Evolutionary conservation across 2,888 invertebrate species (phyloP).

Genomic region (Lamproptera curius): DNA sequence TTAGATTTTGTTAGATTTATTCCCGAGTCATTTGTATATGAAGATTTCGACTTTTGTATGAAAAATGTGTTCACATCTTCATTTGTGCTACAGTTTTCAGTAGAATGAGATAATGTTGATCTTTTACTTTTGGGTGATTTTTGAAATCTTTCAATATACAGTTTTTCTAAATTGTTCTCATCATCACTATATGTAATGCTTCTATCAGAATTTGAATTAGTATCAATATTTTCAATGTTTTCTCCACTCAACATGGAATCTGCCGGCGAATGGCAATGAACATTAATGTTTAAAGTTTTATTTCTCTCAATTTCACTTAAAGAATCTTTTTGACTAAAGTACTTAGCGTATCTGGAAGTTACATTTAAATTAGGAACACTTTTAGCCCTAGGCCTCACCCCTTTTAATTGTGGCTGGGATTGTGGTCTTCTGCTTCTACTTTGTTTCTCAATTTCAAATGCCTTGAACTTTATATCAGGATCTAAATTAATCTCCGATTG

Average conservation of each 20-base stretch:
- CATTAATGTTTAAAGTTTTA: constrained; percentile 33
- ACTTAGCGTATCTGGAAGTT: constrained; percentile 71
- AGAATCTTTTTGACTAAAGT: constrained; percentile 67
- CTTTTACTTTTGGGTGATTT: constrained; percentile 41
- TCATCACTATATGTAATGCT: constrained; percentile 38
- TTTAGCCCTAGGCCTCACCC: constrained; percentile 56
- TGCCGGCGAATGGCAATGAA: constrained; percentile 1
- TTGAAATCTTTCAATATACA: constrained; percentile 60
- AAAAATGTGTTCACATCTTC: constrained; percentile 46
- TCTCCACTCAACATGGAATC: constrained; percentile 34
- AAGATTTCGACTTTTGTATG: constrained; percentile 38
- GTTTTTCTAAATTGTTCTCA: constrained; percentile 60
- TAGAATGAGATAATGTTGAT: constrained; percentile 37
- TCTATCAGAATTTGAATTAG: constrained; percentile 28
- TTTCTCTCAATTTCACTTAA: constrained; percentile 50
- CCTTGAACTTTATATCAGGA: constrained; percentile 56
- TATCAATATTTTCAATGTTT: constrained; percentile 28
- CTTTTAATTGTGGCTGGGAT: constrained; percentile 29
- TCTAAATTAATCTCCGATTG: constrained; percentile 45
- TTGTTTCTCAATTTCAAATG: constrained; percentile 63
- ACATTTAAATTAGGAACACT: constrained; percentile 73
- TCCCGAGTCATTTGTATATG: neutral
- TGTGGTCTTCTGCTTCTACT: constrained; percentile 46
- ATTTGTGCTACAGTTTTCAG: constrained; percentile 26
- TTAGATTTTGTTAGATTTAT: neutral